Evolutionary conservation across 1,140 invertebrate species (phyloP).

Genomic region (Amyelois transitella): DNA sequence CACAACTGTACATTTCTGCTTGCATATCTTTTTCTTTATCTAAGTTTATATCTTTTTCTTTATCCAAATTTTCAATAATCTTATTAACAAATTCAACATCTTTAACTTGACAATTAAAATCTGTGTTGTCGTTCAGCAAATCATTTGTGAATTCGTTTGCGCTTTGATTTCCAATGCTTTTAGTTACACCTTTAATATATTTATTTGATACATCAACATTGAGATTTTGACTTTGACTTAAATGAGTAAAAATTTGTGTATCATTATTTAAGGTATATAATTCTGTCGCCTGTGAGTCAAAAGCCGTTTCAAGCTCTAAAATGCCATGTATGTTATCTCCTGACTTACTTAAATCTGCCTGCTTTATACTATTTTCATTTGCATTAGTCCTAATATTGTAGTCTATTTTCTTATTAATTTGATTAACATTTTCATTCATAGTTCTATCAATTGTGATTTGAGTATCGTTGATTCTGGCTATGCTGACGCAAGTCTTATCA

Average conservation of each 20-base stretch:
- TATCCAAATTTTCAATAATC: neutral
- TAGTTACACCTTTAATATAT: neutral
- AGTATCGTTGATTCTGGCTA: neutral
- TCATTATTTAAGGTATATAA: constrained; percentile 23
- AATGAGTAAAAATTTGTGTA: constrained; percentile 27
- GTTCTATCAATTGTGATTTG: neutral
- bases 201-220: constrained; percentile 10
- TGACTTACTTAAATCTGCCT: neutral
- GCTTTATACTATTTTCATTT: neutral
- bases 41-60: neutral
- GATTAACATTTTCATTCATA: neutral
- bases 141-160: no score
- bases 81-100: neutral
- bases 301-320: neutral
- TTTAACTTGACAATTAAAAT: no score
- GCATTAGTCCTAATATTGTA: neutral
- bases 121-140: no score
- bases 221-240: constrained; percentile 38
- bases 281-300: constrained; percentile 32
- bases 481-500: neutral
- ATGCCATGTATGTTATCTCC: neutral
- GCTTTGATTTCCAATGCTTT: neutral
- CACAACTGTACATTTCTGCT: neutral
- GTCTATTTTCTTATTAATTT: neutral
- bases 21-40: neutral